Base-by-base conservation (phyloP, 2,888 invertebrate species). In the Rotaria socialis region DNA sequence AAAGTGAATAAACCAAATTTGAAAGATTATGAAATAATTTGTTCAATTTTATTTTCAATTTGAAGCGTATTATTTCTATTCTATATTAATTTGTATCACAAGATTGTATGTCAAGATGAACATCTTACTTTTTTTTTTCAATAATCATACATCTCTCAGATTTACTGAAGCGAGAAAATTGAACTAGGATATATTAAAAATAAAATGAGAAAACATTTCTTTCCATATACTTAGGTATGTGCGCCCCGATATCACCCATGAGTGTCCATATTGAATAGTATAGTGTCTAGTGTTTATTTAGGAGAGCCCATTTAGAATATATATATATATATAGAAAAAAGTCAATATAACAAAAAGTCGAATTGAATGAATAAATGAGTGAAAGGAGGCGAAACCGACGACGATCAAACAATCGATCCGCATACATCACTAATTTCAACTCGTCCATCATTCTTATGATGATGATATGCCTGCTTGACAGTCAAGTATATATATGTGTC, bases 351-450 rank as follows among this genome's bases (percentile, higher is more conserved):
- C 41, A 35, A 67, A 67, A 35, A 67, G 35, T 67, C 35, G 67
- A 67, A 19, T 35, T 67, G 67, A 67, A 67, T 16, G 35, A 35
- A 27, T 67, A 67, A 67, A 67, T 67, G 67, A 67, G 52, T 52
- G 67, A 67, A 67, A 67, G 67, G 67, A 67, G 67, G 67, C 35
- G 67, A 67, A 67, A 67, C 67, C 67, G 67, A 67, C 27, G 35
- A 67, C 67, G 67, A 67, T 67, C 67, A 67, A 67, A 67, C 67
- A 67, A 67, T 67, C 67, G 67, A 67, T 67, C 67, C 67, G 41
- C 41, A 67, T 35, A 67, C 67, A 67, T 67, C 67, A 67, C 67
- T 67, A 67, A 67, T 67, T 67, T 67, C 35, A 67, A 27, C 67
- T 67, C 67, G 67, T 67, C 67, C 35, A 67, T 67, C 67, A 67